These are phyloP conservation scores for Mastacembelus armatus DNA, from an alignment of 2,797 vertebrate genomes.

Conservation along the genomic window DNA sequence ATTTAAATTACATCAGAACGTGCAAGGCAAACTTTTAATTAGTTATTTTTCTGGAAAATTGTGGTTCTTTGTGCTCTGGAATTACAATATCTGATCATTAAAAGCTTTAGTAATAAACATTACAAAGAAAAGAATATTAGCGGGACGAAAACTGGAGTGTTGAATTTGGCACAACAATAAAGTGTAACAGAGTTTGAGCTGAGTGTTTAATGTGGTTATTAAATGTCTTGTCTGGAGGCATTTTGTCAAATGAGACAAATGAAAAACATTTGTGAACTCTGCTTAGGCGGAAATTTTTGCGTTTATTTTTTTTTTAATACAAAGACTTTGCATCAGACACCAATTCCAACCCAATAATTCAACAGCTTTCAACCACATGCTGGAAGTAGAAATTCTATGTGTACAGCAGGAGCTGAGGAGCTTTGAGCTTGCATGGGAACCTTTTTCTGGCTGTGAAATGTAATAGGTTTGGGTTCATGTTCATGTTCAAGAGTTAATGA, in stretches of 20 bases:
- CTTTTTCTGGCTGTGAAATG: constrained; percentile 21
- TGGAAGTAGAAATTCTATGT: constrained; percentile 31
- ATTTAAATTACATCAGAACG: constrained; percentile 1
- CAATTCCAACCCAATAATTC: constrained; percentile 27
- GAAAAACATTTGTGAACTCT: constrained; percentile 38
- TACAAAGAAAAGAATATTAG: constrained; percentile 33
- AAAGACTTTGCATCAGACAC: constrained; percentile 8
- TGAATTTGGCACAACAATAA: constrained; percentile 49
- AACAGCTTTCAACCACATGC: constrained; percentile 63
- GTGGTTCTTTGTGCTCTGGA: not conserved
- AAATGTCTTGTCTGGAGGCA: constrained; percentile 50
- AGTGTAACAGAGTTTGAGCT: constrained; percentile 22
- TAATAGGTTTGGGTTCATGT: too few species aligned
- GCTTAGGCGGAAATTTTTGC: not conserved
- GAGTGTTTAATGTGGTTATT: constrained; percentile 56
- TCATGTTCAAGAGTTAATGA: too few species aligned
- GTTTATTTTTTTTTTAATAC: not conserved
- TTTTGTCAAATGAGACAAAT: constrained; percentile 55
- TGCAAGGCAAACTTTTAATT: constrained; percentile 14
- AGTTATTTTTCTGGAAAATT: not conserved
- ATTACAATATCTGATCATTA: constrained; percentile 1
- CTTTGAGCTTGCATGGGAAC: constrained; percentile 18
- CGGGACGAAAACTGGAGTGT: constrained; percentile 25
- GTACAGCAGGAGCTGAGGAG: constrained; percentile 20
- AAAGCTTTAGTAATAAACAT: constrained; percentile 19